Percentiles rank a stretch among this genome's conserved stretches.
Evolutionary conservation across 2,797 vertebrate genomes (phyloP).

Genomic region (Aldrovandia affinis): DNA sequence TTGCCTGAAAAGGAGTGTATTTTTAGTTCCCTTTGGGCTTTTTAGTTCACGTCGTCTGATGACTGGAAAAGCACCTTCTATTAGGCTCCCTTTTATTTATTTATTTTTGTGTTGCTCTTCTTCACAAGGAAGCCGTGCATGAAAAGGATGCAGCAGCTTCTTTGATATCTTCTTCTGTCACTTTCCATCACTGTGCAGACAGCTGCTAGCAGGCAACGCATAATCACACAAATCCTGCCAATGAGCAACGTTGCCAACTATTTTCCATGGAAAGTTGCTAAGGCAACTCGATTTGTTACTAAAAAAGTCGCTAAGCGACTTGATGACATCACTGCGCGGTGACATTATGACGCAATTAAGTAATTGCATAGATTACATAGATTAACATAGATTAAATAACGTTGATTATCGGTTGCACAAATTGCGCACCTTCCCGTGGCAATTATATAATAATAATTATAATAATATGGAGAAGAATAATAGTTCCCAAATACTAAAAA

Average conservation of each 20-base stretch:
- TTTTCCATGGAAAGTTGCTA: no score
- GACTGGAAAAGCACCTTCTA: slow-evolving; percentile 17
- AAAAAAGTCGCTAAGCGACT: no score
- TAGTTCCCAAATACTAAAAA: no score
- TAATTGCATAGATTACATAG: no score
- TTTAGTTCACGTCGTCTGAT: slow-evolving; percentile 28
- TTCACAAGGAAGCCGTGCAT: slow-evolving; percentile 29
- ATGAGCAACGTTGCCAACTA: slow-evolving; percentile 9
- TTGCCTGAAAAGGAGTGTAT: not conserved
- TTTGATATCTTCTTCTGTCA: slow-evolving; percentile 23
- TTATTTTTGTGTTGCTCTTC: slow-evolving; percentile 16
- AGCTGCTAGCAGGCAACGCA: slow-evolving; percentile 14
- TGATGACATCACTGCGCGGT: no score
- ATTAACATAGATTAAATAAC: no score
- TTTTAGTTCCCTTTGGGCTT: slow-evolving; percentile 8
- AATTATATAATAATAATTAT: no score
- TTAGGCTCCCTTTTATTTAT: slow-evolving; percentile 23
- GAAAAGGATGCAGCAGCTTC: not conserved
- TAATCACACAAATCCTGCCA: not conserved
- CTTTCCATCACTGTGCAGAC: slow-evolving; percentile 18
- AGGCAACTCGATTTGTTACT: no score
- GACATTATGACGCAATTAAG: no score
- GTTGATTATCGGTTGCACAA: no score
- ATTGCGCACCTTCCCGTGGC: no score
- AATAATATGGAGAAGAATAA: no score